Evolutionary conservation across 2,113 vertebrate genomes (phyloP).

Genomic region (Piaya cayana): DNA sequence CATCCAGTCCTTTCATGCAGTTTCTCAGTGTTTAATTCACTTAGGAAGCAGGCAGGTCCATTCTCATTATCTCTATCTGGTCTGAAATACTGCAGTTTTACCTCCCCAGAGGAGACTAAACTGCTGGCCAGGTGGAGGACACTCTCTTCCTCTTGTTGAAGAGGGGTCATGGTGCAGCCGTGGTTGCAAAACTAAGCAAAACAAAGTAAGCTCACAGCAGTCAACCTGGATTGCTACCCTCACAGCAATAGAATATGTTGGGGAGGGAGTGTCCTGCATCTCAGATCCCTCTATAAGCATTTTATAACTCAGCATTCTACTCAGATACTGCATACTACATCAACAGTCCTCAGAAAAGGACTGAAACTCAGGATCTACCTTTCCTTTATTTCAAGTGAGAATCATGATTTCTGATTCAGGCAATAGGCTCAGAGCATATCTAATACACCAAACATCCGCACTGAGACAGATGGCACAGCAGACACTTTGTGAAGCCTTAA

Average conservation of each 20-base stretch:
- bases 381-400: background rate
- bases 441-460: background rate
- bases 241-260: accelerated
- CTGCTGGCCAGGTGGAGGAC: background rate
- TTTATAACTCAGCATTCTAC: background rate
- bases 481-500: constrained; percentile 28
- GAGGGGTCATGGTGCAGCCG: accelerated
- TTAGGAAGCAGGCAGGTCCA: background rate
- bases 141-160: background rate
- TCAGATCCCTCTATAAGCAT: background rate
- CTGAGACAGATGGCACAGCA: constrained; percentile 50
- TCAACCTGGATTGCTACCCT: background rate
- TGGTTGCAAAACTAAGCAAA: background rate
- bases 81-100: background rate
- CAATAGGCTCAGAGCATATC: background rate
- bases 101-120: background rate
- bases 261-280: background rate
- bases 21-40: background rate
- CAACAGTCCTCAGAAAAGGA: background rate
- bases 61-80: background rate
- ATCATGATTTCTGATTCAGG: background rate
- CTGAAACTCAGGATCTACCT: background rate
- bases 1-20: background rate
- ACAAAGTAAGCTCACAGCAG: background rate
- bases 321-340: background rate